Evolutionary conservation across 2,797 vertebrate genomes (phyloP).

Genomic region (Sebastes iracundus): DNA sequence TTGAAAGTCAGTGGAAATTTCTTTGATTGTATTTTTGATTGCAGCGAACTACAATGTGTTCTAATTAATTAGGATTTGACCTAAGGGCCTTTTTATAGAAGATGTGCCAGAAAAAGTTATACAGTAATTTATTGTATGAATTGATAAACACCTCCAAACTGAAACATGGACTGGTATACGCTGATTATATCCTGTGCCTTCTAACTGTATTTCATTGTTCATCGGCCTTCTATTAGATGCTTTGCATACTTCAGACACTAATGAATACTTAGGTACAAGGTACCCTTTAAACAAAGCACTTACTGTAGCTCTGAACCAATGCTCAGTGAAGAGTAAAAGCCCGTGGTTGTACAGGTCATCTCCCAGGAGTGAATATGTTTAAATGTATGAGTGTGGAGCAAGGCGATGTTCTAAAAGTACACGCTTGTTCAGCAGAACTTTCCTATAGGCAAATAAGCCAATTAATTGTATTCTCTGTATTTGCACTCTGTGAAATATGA

Average conservation of each 20-base stretch:
- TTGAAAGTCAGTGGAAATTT: neutral
- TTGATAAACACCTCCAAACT: neutral
- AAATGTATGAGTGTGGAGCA: constrained; percentile 2
- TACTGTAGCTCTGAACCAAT: neutral
- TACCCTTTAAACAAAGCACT: constrained; percentile 20
- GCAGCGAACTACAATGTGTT: neutral
- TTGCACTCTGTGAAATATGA: neutral
- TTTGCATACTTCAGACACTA: neutral
- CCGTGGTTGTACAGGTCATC: constrained; percentile 13
- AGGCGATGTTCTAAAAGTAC: neutral
- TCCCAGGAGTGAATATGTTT: constrained; percentile 10
- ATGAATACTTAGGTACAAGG: neutral
- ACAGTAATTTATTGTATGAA: neutral
- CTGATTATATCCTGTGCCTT: neutral
- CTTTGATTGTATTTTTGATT: neutral
- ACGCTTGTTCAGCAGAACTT: constrained; percentile 6
- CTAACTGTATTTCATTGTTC: neutral
- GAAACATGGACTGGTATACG: neutral
- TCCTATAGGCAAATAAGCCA: neutral
- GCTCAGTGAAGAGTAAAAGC: constrained; percentile 20
- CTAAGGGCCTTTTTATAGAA: neutral
- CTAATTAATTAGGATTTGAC: neutral
- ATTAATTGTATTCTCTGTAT: neutral
- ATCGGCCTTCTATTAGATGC: neutral
- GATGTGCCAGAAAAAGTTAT: neutral